phyloP scores from a whole-genome alignment of 2,113 vertebrate genomes.

The Cricetomys ansorgei region DNA sequence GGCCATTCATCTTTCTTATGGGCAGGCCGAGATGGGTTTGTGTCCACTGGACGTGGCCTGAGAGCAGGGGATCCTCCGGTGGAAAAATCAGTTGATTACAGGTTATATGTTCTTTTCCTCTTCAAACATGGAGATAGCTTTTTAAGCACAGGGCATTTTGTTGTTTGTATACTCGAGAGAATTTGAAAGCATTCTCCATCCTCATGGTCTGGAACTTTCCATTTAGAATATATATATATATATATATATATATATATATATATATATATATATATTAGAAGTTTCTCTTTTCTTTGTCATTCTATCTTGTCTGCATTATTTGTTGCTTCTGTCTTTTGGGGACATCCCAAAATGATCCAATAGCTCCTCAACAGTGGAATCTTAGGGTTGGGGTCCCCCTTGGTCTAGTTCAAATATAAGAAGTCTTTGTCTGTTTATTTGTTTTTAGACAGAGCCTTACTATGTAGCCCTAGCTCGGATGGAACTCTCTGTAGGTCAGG shows the following conservation, averaged over 20 bases:
- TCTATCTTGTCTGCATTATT: neutral
- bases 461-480: neutral
- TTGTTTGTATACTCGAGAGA: neutral
- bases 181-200: neutral
- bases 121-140: slow-evolving; percentile 3
- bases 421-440: neutral
- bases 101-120: neutral
- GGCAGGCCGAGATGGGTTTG: neutral
- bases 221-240: neutral
- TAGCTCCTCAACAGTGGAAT: neutral
- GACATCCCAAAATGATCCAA: neutral
- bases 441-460: neutral
- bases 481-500: neutral
- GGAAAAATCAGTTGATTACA: neutral
- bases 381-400: neutral
- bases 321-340: slow-evolving; percentile 19
- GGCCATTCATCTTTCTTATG: slow-evolving; percentile 48
- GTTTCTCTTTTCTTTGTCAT: slow-evolving; percentile 21
- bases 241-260: too few species aligned
- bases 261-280: neutral
- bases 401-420: slow-evolving; percentile 33
- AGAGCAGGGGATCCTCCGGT: neutral
- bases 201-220: slow-evolving; percentile 22
- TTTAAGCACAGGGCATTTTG: slow-evolving; percentile 21
- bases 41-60: neutral